Conservation (phyloP, 2,797 vertebrate genomes). For the Luscinia megarhynchos region DNA sequence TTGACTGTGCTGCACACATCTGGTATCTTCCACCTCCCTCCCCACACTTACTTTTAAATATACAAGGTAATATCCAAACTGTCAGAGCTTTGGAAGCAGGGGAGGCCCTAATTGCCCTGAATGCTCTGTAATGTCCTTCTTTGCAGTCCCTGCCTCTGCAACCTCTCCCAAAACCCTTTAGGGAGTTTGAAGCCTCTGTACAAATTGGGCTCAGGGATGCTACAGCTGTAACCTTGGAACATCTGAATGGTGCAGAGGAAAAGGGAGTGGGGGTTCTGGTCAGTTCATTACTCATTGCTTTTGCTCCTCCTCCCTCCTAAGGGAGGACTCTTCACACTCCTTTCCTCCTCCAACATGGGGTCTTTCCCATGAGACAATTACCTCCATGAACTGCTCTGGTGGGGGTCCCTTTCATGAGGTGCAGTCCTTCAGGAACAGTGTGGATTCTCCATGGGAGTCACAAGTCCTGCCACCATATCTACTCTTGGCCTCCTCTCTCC, state of each 20-base stretch:
- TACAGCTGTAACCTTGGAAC: not conserved
- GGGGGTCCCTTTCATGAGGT: not conserved
- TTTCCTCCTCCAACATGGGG: not conserved
- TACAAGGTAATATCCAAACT: not conserved
- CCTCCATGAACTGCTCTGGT: not conserved
- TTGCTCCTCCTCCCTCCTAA: not conserved
- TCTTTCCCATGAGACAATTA: not conserved
- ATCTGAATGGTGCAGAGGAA: not conserved
- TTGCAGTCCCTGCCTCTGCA: not conserved
- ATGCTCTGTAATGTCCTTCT: not conserved
- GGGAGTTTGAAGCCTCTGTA: not conserved
- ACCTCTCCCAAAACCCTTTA: rapidly evolving
- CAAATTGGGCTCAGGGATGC: not conserved
- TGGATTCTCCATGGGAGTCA: not conserved
- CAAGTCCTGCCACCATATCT: not conserved
- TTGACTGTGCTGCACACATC: rapidly evolving
- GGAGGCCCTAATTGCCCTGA: not conserved
- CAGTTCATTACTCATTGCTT: rapidly evolving
- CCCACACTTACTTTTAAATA: not conserved
- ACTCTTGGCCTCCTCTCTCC: not conserved
- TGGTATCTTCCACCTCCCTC: not conserved
- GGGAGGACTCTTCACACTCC: not conserved
- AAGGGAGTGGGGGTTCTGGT: not conserved
- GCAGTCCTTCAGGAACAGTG: rapidly evolving
- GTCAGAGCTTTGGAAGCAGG: not conserved